Evolutionary conservation across 2,797 vertebrate species (phyloP), one percentile per base, ranked within the genome.

Genomic region (Enteromius thamalakanensis): DNA sequence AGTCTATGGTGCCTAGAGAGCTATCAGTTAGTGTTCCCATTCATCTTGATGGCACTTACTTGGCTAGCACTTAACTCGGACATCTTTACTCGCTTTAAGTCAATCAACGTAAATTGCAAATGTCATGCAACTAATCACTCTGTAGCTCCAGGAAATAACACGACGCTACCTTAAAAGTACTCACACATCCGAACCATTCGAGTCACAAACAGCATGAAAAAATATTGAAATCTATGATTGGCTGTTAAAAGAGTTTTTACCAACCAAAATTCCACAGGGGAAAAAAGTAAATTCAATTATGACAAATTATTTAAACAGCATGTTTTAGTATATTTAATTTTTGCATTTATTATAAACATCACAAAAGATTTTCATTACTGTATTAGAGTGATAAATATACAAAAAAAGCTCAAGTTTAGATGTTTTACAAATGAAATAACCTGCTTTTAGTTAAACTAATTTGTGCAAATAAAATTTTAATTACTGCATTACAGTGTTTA

Each of bases 111-210:
- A 19, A 72, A 72, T 19, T 72, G 70, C 49, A 72, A 72, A 51
- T 51, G 70, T 21, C 70, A 72, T 72, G 26, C 5, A 15, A 72
- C 15, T 71, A 49, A 71, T 71, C 69, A 47, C 40, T 26, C 14
- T 70, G n/a, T 26, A 47, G 3, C 1, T 17, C 7, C 69, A 71
- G 42, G 29, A 71, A 47, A 49, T 47, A 14, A 47, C 42, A 42
- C 40, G 2, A 45, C 40, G 1, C 40, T 45, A 45, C 42, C 42
- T 45, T 45, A 45, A 14, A 60, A 26, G 58, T 12, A 14, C 58
- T 26, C 58, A 29, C 23, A 5, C 58, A 60, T 5, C 11, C 10
- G 0, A 26, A 26, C 23, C n/a, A 55, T 55, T 55, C 21, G 0
- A 23, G 55, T 60, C 23, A 60, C 11, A 5, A 14, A 60, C 58